These are phyloP conservation scores for Augochlora pura DNA, from an alignment of 1,140 invertebrate species.

Conservation along the genomic window DNA sequence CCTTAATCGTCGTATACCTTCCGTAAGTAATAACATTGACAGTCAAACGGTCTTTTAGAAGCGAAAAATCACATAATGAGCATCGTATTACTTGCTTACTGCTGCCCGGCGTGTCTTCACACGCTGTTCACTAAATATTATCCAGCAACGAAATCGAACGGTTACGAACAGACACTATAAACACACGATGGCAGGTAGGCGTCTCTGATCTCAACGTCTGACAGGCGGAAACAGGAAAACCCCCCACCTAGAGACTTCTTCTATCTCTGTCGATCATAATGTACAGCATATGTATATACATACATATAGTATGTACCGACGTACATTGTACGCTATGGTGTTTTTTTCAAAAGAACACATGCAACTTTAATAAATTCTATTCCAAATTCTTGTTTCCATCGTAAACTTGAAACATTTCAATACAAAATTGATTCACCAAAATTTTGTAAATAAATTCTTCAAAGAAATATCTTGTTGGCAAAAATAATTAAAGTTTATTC, in stretches of 20 bases:
- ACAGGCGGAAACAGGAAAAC: constrained; percentile 71
- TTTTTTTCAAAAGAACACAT: neutral
- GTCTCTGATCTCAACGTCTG: constrained; percentile 61
- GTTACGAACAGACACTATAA: constrained; percentile 24
- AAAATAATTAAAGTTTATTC: neutral
- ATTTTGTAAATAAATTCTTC: neutral
- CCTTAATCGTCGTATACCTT: constrained; percentile 42
- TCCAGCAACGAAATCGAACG: neutral
- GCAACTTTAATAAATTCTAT: neutral
- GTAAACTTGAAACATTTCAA: no score
- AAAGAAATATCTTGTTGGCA: neutral
- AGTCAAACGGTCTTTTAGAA: neutral
- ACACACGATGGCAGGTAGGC: constrained; percentile 55
- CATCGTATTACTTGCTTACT: constrained; percentile 20
- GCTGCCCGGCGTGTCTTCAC: constrained; percentile 17
- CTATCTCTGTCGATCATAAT: constrained; percentile 32
- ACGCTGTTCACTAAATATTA: constrained; percentile 30
- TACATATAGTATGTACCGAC: neutral
- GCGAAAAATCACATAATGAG: neutral
- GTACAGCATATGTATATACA: no score
- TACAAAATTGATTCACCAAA: no score
- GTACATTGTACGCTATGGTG: neutral
- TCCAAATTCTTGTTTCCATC: no score
- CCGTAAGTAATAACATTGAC: constrained; percentile 39
- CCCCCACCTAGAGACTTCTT: constrained; percentile 54